These are phyloP conservation scores for Aphidius gifuensis DNA, from an alignment of 1,140 invertebrate species.

Conservation along the genomic window DNA sequence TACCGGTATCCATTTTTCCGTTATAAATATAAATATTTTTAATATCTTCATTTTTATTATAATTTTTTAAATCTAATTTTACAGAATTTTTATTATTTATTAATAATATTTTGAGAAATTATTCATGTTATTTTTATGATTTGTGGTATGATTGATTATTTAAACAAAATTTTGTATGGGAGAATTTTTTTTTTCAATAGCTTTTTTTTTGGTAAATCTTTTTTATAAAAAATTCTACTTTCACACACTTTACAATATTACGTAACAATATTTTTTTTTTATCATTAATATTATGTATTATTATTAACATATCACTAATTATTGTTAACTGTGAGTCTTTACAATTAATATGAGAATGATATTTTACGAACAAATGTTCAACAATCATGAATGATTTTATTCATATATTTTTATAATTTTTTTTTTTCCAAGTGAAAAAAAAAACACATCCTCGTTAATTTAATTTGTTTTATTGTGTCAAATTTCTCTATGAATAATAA, in stretches of 20 bases:
- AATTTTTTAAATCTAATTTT: constrained; percentile 13
- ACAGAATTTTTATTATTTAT: constrained; percentile 12
- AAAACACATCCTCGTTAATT: neutral
- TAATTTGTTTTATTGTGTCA: neutral
- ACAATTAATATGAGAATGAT: constrained; percentile 37
- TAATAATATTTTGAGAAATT: constrained; percentile 2
- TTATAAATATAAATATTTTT: constrained; percentile 34
- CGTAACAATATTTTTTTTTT: constrained; percentile 31
- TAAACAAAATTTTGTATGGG: neutral
- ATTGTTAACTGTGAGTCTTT: constrained; percentile 39
- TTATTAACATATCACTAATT: constrained; percentile 39
- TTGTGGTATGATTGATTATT: neutral
- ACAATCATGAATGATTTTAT: too few relatives aligned
- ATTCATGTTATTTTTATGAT: too few relatives aligned
- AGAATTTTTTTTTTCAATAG: neutral
- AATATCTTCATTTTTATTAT: constrained; percentile 18
- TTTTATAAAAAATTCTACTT: constrained; percentile 39
- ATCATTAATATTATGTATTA: constrained; percentile 39
- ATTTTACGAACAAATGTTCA: constrained; percentile 27
- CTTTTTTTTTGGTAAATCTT: constrained; percentile 26
- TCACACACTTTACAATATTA: constrained; percentile 33
- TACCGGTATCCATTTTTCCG: constrained; percentile 28
- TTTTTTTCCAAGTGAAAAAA: too few relatives aligned
- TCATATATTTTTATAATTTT: too few relatives aligned
- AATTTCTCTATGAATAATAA: neutral